phyloP scores from a whole-genome alignment of 2,113 vertebrate genomes.

The Lagenorhynchus albirostris region DNA sequence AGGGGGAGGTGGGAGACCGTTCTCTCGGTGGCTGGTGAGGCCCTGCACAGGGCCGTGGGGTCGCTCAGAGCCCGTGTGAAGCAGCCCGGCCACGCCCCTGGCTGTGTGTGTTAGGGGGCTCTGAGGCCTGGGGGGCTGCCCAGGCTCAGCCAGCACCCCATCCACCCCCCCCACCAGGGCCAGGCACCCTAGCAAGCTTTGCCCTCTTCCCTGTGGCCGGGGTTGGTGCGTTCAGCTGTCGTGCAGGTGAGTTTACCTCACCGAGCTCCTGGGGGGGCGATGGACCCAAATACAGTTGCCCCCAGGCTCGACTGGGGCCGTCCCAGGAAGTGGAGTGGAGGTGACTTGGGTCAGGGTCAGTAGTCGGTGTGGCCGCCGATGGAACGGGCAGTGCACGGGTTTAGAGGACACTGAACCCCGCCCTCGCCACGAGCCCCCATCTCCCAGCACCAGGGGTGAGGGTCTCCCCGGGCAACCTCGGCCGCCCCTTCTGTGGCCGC shows the following conservation, averaged over 20 bases:
- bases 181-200: neutral
- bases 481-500: neutral
- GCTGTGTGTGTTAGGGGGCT: neutral
- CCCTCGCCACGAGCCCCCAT: rapidly evolving
- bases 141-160: neutral
- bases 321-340: neutral
- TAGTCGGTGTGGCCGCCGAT: rapidly evolving
- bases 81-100: neutral
- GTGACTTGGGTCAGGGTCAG: neutral
- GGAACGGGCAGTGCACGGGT: rapidly evolving
- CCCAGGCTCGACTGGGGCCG: neutral
- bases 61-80: neutral
- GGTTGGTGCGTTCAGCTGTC: neutral
- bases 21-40: neutral
- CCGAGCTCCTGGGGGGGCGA: no score
- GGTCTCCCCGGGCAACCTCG: neutral
- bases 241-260: rapidly evolving
- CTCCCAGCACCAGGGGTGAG: neutral
- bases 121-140: neutral
- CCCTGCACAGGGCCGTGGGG: neutral
- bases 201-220: rapidly evolving
- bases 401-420: neutral
- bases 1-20: rapidly evolving
- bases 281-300: no score
- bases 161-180: neutral